Conservation (phyloP, 2,797 vertebrate genomes). For the Alca torda region DNA sequence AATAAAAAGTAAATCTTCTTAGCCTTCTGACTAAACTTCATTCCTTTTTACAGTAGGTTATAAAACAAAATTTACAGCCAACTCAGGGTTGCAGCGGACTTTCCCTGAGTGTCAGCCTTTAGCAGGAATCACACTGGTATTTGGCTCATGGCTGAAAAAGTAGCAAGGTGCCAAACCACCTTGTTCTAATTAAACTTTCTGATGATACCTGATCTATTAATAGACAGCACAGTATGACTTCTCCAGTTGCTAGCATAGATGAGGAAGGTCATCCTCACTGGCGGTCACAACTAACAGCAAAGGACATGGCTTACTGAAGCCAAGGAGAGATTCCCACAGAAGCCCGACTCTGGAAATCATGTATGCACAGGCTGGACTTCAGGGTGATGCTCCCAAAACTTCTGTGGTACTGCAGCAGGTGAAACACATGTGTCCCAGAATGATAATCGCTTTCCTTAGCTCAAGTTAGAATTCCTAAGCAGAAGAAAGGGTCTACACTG, state of each 20-base stretch:
- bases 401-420: neutral
- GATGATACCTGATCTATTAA: conserved; percentile 50
- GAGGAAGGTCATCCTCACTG: neutral
- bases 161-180: conserved; percentile 39
- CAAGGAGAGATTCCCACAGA: neutral
- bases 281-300: neutral
- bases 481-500: neutral
- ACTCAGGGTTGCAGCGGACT: neutral
- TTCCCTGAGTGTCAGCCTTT: neutral
- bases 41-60: neutral
- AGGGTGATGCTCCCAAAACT: neutral
- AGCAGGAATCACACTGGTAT: conserved; percentile 1
- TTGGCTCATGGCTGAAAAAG: neutral
- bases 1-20: neutral
- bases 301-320: neutral
- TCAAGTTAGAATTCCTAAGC: neutral
- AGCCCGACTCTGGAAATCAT: neutral
- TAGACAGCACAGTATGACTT: conserved; percentile 18
- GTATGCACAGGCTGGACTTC: neutral
- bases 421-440: neutral
- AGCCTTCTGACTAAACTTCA: neutral
- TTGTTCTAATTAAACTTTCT: conserved; percentile 43
- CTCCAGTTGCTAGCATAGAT: neutral
- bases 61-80: conserved; percentile 28
- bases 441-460: neutral